A percentile compares a stretch with the other conserved stretches of the same genome.
phyloP scores from a whole-genome alignment of 2,797 vertebrate species.

The Xenopus petersii region DNA sequence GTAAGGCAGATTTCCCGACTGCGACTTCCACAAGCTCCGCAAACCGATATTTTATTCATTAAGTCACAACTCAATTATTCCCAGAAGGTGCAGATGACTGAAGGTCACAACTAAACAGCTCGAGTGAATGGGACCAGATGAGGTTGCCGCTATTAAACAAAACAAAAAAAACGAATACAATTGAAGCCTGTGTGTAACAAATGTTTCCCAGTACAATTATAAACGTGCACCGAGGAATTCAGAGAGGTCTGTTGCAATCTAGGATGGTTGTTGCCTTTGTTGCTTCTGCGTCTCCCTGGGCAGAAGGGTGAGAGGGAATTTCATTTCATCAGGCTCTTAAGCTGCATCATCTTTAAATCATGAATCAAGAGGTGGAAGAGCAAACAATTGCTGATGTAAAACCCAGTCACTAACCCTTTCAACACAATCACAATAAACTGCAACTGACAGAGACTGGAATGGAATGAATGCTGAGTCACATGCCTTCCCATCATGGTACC shows the following conservation, averaged over 20 bases:
- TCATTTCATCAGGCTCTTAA: slow-evolving; percentile 60
- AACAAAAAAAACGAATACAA: slow-evolving; percentile 43
- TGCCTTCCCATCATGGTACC: too few relatives aligned
- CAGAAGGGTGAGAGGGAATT: not conserved
- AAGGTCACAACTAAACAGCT: slow-evolving; percentile 39
- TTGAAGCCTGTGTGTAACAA: slow-evolving; percentile 13
- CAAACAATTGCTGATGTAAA: slow-evolving; percentile 8
- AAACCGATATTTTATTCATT: slow-evolving; percentile 25
- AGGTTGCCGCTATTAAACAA: slow-evolving; percentile 33
- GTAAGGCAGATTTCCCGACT: too few relatives aligned
- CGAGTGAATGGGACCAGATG: slow-evolving; percentile 48
- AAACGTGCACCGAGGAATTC: slow-evolving; percentile 48
- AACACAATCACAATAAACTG: slow-evolving; percentile 6
- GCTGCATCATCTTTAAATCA: slow-evolving; percentile 50
- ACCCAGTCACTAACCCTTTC: slow-evolving; percentile 10
- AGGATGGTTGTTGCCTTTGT: slow-evolving; percentile 53
- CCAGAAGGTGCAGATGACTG: slow-evolving; percentile 11
- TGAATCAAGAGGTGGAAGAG: slow-evolving; percentile 21
- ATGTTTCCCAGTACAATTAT: slow-evolving; percentile 33
- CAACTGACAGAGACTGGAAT: slow-evolving; percentile 15
- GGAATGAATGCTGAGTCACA: slow-evolving; percentile 1
- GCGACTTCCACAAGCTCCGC: not conserved
- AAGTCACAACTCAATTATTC: slow-evolving; percentile 36
- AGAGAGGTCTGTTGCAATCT: slow-evolving; percentile 60
- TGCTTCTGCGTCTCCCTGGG: slow-evolving; percentile 20